phyloP scores from a whole-genome alignment of 2,888 invertebrate genomes.

The Loripinus fragilis region DNA sequence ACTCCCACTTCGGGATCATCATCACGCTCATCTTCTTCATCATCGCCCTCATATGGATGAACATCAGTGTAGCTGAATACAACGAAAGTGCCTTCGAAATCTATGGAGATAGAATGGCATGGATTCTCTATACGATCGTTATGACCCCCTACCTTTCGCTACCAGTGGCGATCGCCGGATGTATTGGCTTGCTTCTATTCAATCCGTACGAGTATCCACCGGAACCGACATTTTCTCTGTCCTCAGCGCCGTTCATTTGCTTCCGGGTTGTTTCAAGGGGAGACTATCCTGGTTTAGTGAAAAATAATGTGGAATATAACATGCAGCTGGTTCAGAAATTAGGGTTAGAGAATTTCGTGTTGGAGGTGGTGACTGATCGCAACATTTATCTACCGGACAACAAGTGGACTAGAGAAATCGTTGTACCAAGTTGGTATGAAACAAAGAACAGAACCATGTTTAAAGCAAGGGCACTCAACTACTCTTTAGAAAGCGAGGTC shows the following conservation, averaged over 20 bases:
- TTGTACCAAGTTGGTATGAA: slow-evolving; percentile 59
- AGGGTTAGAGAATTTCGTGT: slow-evolving; percentile 51
- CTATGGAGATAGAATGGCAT: background rate
- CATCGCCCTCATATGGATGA: background rate
- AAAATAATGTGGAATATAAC: slow-evolving; percentile 48
- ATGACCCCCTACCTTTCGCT: slow-evolving; percentile 27
- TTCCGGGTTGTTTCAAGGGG: slow-evolving; percentile 70
- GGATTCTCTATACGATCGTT: slow-evolving; percentile 15
- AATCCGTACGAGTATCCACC: slow-evolving; percentile 28
- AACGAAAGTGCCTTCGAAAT: background rate
- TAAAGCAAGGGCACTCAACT: slow-evolving; percentile 71
- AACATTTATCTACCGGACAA: slow-evolving; percentile 37
- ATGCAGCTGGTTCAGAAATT: slow-evolving; percentile 36
- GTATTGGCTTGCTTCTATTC: slow-evolving; percentile 23
- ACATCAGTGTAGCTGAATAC: background rate
- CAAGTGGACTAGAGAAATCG: slow-evolving; percentile 50
- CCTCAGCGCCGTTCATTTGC: slow-evolving; percentile 61
- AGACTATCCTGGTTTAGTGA: slow-evolving; percentile 61
- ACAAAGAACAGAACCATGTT: slow-evolving; percentile 55
- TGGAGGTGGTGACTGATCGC: slow-evolving; percentile 66
- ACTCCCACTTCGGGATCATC: background rate
- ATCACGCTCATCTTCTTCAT: slow-evolving; percentile 4
- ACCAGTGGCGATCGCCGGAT: slow-evolving; percentile 23
- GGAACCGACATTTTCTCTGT: background rate
- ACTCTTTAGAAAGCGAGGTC: slow-evolving; percentile 63